Base-by-base conservation (phyloP, 2,113 vertebrate genomes). In the Paracanthobrama guichenoti region DNA sequence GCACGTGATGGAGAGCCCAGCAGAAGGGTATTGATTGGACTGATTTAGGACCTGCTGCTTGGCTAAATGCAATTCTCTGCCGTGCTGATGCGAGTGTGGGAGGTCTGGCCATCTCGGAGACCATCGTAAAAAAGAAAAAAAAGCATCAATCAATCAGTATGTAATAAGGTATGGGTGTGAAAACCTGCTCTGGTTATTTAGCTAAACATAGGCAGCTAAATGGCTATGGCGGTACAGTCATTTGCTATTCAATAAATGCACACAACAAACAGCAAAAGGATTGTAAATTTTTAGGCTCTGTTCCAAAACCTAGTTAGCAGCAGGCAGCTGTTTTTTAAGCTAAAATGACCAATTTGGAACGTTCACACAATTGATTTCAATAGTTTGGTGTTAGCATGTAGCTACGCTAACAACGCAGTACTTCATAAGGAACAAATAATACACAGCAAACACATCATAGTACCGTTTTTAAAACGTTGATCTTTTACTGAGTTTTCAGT, bases 41-140 rank as follows among this genome's bases (percentile, higher is more conserved):
- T 92, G 93, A 92, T 93, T 93, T 93, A 92, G 86, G 88, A 87
- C 85, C 92, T 89, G 91, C 90, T 90, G 87, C 92, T 88, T 87
- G 90, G 90, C 89, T 90, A 92, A 93, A 92, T 89, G 90, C 89
- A 76, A 83, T 89, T 85, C 77, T 84, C 59, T 35, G 84, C 76
- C 76, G 79, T 64, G 88, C 86, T 85, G 82, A 83, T 88, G 83
- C 75, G 85, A 82, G 79, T 69, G 72, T 48, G 85, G 86, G 88
- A 71, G 90, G 84, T 89, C 85, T 87, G 84, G 55, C 89, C 90
- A 88, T 90, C 71, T 87, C 71, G 35, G 60, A 87, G 73, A 90
- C 79, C 31, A 84, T 89, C 84, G 24, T 86, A 85, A 87, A 75
- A 53, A 50, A 16, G 14, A 48, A 64, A 64, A 72, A 88, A 85